These are phyloP conservation scores for Periphyllus acericola DNA, from an alignment of 2,888 invertebrate genomes.

Conservation along the genomic window DNA sequence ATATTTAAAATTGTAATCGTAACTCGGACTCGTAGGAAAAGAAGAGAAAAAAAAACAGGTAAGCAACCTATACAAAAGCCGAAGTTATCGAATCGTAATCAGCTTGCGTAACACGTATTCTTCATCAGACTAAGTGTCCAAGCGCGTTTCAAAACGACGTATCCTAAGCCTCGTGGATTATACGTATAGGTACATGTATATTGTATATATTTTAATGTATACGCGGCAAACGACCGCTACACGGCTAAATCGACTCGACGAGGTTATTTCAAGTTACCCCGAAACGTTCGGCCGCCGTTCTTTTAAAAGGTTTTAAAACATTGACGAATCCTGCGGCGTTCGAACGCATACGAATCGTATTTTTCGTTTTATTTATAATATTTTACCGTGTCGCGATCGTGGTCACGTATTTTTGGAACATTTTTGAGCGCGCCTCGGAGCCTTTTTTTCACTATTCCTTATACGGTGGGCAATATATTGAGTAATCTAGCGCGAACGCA, in stretches of 20 bases:
- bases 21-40: not conserved
- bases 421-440: no score
- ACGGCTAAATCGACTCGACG: not conserved
- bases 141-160: not conserved
- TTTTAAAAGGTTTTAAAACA: no score
- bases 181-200: not conserved
- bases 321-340: no score
- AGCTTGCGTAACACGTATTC: not conserved
- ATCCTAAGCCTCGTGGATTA: not conserved
- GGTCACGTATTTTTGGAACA: no score
- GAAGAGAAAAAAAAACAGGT: not conserved
- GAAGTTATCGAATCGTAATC: not conserved
- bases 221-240: not conserved
- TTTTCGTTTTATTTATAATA: no score
- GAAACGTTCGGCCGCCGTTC: no score
- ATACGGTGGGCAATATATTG: no score
- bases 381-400: no score
- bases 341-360: no score
- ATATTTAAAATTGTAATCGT: not conserved
- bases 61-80: not conserved
- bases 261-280: not conserved
- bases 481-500: no score
- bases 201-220: not conserved
- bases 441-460: no score
- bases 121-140: not conserved